These are phyloP conservation scores for Macropodus opercularis DNA, from an alignment of 2,797 vertebrate species.

Conservation along the genomic window DNA sequence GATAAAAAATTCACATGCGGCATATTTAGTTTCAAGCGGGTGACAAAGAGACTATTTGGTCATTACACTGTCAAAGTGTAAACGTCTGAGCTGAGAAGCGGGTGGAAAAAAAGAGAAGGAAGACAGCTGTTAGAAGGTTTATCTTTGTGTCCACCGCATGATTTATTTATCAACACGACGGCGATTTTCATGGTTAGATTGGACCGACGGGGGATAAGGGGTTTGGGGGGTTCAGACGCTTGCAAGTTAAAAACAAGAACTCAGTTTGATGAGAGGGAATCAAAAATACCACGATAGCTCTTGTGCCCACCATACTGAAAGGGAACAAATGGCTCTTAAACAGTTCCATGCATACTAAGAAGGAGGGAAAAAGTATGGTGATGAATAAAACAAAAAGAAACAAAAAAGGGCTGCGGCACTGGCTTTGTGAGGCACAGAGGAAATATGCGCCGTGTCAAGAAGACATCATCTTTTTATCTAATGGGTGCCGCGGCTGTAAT, in stretches of 20 bases:
- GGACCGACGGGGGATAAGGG: conserved; percentile 10
- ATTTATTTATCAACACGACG: conserved; percentile 74
- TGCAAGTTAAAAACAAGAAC: conserved; percentile 64
- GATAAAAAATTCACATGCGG: conserved; percentile 52
- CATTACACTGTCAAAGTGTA: conserved; percentile 46
- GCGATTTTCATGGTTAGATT: conserved; percentile 57
- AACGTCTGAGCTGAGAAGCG: conserved; percentile 35
- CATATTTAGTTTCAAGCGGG: conserved; percentile 28
- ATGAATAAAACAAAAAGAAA: conserved; percentile 79
- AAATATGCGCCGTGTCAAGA: conserved; percentile 87
- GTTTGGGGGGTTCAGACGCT: conserved; percentile 1
- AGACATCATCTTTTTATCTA: conserved; percentile 85
- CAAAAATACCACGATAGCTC: conserved; percentile 62
- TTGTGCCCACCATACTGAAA: conserved; percentile 67
- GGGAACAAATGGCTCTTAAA: conserved; percentile 76
- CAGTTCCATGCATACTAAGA: conserved; percentile 61
- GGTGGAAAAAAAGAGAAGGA: conserved; percentile 8
- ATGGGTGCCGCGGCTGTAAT: conserved; percentile 86
- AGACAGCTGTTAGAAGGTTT: conserved; percentile 42
- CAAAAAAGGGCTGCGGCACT: conserved; percentile 46
- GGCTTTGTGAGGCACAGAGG: conserved; percentile 83
- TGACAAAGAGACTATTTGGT: conserved; percentile 34
- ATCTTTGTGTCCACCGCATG: conserved; percentile 59
- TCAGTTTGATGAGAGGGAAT: conserved; percentile 61
- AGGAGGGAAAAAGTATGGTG: conserved; percentile 27